Conservation (phyloP, 2,888 invertebrate species). For the Tiliacea citrago region DNA sequence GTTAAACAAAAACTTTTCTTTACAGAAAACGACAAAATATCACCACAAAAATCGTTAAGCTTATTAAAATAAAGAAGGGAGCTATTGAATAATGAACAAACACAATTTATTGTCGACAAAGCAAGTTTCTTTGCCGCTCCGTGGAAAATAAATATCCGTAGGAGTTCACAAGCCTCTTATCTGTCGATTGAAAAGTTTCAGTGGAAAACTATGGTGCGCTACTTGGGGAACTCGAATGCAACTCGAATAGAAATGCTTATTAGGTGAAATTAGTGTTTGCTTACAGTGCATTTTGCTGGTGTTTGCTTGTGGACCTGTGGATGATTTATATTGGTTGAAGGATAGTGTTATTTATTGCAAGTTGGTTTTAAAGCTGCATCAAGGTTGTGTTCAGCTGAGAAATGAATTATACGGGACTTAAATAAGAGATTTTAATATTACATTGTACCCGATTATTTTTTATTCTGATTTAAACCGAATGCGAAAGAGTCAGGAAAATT, state of each 20-base stretch:
- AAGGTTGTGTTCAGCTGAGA: not conserved
- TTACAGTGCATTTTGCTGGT: conserved; percentile 17
- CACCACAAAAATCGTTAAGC: conserved; percentile 71
- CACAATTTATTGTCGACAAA: conserved; percentile 79
- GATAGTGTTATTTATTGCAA: conserved; percentile 3
- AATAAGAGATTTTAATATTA: not conserved
- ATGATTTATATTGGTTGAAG: conserved; percentile 42
- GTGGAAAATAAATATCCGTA: conserved; percentile 85
- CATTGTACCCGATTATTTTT: not conserved
- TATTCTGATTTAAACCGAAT: not conserved
- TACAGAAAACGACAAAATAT: conserved; percentile 54
- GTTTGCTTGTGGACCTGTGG: conserved; percentile 1
- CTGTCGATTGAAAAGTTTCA: conserved; percentile 85
- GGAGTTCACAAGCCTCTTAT: conserved; percentile 87
- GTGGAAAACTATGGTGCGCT: conserved; percentile 76
- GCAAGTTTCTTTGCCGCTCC: conserved; percentile 70
- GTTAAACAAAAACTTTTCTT: conserved; percentile 50
- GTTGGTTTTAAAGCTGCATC: not conserved
- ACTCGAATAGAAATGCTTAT: conserved; percentile 57
- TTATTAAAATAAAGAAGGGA: conserved; percentile 71
- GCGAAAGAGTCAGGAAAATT: not conserved
- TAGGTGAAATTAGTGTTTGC: conserved; percentile 16
- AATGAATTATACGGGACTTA: not conserved
- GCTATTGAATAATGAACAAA: conserved; percentile 84
- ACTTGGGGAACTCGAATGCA: conserved; percentile 70